Conservation (phyloP, 2,797 vertebrate genomes). For the Xenops minutus region DNA sequence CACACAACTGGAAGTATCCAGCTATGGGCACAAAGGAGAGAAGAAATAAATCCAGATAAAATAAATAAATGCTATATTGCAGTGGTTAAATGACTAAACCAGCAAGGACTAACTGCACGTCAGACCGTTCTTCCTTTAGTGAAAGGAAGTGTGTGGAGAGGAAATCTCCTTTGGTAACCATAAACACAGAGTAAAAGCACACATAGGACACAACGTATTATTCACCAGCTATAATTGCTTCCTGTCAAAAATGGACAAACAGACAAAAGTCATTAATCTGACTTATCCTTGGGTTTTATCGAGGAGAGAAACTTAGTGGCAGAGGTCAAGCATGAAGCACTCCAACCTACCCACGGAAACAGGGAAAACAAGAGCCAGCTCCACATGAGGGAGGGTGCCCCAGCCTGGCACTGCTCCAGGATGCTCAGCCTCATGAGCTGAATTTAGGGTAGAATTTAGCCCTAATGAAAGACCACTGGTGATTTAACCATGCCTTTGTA, state of each 20-base stretch:
- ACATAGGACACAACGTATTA: background rate
- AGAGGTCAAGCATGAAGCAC: background rate
- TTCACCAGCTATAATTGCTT: constrained; percentile 11
- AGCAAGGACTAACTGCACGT: background rate
- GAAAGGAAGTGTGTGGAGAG: constrained; percentile 20
- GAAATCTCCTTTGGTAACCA: constrained; percentile 31
- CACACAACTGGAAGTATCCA: background rate
- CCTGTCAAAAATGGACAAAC: constrained; percentile 40
- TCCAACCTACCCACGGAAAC: background rate
- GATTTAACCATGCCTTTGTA: background rate
- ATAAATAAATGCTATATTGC: background rate
- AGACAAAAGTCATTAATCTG: constrained; percentile 32
- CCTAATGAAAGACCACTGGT: background rate
- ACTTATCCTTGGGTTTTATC: background rate
- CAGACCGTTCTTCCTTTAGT: background rate
- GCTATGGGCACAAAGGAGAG: background rate
- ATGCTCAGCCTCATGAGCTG: accelerated
- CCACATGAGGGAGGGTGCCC: accelerated
- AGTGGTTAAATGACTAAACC: constrained; percentile 22
- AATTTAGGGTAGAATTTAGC: background rate
- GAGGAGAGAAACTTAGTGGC: background rate
- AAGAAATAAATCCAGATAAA: constrained; percentile 46
- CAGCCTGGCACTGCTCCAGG: background rate
- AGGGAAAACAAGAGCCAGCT: background rate
- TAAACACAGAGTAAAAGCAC: constrained; percentile 49